Percentiles rank a stretch among this genome's conserved stretches.
phyloP scores from a whole-genome alignment of 2,888 invertebrate species.

The Diadromus collaris region DNA sequence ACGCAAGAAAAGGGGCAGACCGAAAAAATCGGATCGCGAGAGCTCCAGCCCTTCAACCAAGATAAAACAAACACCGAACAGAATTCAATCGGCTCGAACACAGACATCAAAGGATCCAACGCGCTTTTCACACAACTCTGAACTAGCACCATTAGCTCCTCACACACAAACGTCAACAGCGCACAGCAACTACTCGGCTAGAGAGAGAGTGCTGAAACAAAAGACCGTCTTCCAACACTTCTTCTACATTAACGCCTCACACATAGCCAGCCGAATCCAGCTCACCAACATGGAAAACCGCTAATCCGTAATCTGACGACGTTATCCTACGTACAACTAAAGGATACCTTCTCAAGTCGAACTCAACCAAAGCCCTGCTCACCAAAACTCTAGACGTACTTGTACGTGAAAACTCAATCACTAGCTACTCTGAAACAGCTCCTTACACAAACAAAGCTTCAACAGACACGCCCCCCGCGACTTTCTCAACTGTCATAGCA shows the following conservation, averaged over 20 bases:
- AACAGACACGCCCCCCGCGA: background rate
- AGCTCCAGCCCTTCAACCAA: constrained; percentile 13
- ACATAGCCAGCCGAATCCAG: too few relatives aligned
- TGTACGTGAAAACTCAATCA: background rate
- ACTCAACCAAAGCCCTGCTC: background rate
- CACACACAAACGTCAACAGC: background rate
- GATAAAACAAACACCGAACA: background rate
- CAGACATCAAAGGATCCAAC: background rate
- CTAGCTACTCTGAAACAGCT: constrained; percentile 6
- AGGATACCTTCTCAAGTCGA: constrained; percentile 10
- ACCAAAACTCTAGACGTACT: constrained; percentile 1
- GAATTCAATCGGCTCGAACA: background rate
- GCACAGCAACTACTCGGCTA: background rate
- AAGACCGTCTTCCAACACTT: background rate
- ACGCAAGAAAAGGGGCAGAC: constrained; percentile 75
- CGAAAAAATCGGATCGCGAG: background rate
- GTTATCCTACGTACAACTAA: constrained; percentile 10
- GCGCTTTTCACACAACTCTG: background rate
- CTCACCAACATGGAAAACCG: too few relatives aligned
- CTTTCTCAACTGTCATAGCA: constrained; percentile 12
- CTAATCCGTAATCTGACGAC: too few relatives aligned
- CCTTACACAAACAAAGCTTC: constrained; percentile 12
- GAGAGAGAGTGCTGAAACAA: background rate
- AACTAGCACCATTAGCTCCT: background rate
- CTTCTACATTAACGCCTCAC: constrained; percentile 1